Evolutionary conservation across 2,797 vertebrate genomes (phyloP).

Genomic region (Poliocrania exsul): DNA sequence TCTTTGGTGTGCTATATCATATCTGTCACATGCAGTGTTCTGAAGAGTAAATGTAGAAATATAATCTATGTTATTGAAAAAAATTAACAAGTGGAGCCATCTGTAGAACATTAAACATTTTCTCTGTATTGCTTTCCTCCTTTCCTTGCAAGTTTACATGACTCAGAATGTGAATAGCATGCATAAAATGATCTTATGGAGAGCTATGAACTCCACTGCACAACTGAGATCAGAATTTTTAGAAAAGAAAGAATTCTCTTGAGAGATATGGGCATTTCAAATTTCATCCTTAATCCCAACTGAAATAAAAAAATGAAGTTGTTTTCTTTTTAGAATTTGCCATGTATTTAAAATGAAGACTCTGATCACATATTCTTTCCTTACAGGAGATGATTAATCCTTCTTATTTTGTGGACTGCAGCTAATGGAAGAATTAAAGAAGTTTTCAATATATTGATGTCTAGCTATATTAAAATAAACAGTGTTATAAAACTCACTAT

Average conservation of each 20-base stretch:
- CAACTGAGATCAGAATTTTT: background rate
- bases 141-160: background rate
- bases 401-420: background rate
- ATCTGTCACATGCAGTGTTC: background rate
- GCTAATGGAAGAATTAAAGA: background rate
- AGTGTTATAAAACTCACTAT: background rate
- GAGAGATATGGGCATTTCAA: background rate
- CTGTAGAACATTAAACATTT: slow-evolving; percentile 14
- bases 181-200: background rate
- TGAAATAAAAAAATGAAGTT: background rate
- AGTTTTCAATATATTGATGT: background rate
- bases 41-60: background rate
- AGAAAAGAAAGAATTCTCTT: background rate
- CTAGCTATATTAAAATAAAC: background rate
- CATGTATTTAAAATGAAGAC: background rate
- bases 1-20: background rate
- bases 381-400: background rate
- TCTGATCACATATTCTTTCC: background rate
- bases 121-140: background rate
- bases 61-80: background rate
- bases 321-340: background rate
- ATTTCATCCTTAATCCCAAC: background rate
- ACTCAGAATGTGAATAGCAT: background rate
- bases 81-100: background rate
- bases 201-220: background rate